Conservation (phyloP, 2,797 vertebrate genomes). For the Thaleichthys pacificus region DNA sequence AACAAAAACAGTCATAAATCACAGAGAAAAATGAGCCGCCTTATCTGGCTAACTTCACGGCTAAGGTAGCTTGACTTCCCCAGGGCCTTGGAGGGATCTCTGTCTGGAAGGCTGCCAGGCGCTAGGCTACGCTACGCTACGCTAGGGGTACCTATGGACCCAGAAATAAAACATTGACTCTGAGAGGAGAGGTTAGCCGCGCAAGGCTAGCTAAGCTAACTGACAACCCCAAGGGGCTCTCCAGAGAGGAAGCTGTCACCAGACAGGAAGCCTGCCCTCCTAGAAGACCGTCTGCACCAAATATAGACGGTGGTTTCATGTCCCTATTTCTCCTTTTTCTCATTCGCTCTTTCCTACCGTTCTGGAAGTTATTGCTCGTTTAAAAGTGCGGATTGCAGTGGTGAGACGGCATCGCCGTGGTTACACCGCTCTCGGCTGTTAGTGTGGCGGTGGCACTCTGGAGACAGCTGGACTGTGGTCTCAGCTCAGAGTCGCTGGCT, state of each 20-base stretch:
- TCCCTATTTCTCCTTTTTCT: neutral
- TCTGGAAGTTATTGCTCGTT: neutral
- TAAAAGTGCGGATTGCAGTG: too few relatives aligned
- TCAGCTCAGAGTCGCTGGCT: too few relatives aligned
- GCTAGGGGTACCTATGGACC: constrained; percentile 51
- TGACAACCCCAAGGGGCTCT: constrained; percentile 41
- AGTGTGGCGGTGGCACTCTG: neutral
- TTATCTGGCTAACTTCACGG: constrained; percentile 77
- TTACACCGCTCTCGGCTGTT: neutral
- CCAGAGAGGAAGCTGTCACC: constrained; percentile 19
- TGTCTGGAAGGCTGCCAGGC: constrained; percentile 49
- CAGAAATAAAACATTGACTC: constrained; percentile 67
- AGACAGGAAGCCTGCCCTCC: constrained; percentile 31
- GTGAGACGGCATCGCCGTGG: neutral
- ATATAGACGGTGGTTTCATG: constrained; percentile 34
- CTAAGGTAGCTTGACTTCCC: constrained; percentile 75
- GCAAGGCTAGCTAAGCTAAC: constrained; percentile 38
- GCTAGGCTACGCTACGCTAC: constrained; percentile 33
- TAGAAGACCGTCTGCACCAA: constrained; percentile 37
- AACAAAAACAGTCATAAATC: constrained; percentile 78
- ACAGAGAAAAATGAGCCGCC: constrained; percentile 72
- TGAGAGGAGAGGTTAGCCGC: constrained; percentile 40
- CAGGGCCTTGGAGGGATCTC: constrained; percentile 61
- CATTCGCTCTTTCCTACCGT: neutral
- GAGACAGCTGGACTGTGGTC: too few relatives aligned